Evolutionary conservation across 2,113 vertebrate species (phyloP).

Genomic region (Semnornis frantzii): DNA sequence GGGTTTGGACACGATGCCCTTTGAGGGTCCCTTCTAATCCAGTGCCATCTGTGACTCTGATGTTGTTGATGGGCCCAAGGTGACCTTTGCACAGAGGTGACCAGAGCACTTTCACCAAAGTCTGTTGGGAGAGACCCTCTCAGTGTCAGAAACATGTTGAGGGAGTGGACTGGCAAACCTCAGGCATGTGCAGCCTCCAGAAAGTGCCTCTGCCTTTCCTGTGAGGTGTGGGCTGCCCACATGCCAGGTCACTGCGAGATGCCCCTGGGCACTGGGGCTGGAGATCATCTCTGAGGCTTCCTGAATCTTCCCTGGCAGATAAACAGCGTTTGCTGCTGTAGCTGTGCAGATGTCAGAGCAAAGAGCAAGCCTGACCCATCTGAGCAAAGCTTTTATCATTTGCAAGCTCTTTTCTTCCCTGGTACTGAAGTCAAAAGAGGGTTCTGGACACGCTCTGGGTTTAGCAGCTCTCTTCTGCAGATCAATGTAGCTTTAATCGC

Average conservation of each 20-base stretch:
- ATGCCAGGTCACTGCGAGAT: fast-evolving
- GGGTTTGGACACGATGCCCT: no score
- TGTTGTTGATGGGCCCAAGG: neutral
- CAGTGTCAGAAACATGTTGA: fast-evolving
- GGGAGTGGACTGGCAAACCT: neutral
- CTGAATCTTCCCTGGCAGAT: neutral
- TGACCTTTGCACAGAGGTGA: neutral
- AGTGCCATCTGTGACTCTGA: no score
- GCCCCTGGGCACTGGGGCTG: neutral
- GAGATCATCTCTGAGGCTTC: neutral
- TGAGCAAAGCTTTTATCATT: neutral
- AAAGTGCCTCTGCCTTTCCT: neutral
- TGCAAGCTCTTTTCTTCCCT: neutral
- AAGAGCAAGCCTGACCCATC: neutral
- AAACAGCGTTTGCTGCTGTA: neutral
- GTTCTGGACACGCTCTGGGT: neutral
- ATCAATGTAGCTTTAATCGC: neutral
- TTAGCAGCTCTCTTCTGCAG: neutral
- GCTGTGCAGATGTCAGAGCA: neutral
- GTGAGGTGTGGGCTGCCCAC: fast-evolving
- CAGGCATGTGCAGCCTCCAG: neutral
- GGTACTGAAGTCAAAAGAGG: neutral
- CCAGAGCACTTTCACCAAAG: fast-evolving
- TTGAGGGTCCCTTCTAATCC: no score
- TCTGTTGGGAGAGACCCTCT: neutral